These are phyloP conservation scores for Marasmarcha lunaedactyla DNA, from an alignment of 2,888 invertebrate genomes.

Conservation along the genomic window DNA sequence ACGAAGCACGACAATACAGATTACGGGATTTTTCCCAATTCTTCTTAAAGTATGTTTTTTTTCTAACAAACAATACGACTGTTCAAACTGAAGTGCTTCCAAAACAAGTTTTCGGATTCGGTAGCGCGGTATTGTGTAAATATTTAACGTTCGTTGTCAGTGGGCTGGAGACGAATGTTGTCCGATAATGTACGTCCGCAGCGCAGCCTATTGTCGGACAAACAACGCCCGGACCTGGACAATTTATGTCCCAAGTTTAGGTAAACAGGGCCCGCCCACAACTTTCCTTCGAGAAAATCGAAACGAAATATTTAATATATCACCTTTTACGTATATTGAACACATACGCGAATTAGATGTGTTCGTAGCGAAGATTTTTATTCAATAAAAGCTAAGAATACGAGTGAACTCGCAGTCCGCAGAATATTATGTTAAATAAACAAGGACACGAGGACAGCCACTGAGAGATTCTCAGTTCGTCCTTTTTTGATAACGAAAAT, in stretches of 20 bases:
- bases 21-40: constrained; percentile 19
- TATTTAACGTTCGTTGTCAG: constrained; percentile 38
- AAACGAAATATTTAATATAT: neutral
- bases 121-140: constrained; percentile 24
- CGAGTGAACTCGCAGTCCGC: constrained; percentile 28
- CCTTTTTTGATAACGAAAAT: too few relatives aligned
- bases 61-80: too few relatives aligned
- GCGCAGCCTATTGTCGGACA: constrained; percentile 45
- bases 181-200: constrained; percentile 53
- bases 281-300: constrained; percentile 22
- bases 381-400: constrained; percentile 34
- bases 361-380: constrained; percentile 27
- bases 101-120: neutral
- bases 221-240: constrained; percentile 29
- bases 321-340: neutral
- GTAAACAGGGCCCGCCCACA: constrained; percentile 30
- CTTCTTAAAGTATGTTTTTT: constrained; percentile 1
- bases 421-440: constrained; percentile 44
- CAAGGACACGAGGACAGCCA: constrained; percentile 24
- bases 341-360: constrained; percentile 19
- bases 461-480: neutral
- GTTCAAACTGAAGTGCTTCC: neutral
- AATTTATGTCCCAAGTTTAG: constrained; percentile 57
- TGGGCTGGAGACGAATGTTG: constrained; percentile 43
- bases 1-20: constrained; percentile 31